Conservation (phyloP, 1,140 invertebrate species). For the Gonatopus flavifemur region DNA sequence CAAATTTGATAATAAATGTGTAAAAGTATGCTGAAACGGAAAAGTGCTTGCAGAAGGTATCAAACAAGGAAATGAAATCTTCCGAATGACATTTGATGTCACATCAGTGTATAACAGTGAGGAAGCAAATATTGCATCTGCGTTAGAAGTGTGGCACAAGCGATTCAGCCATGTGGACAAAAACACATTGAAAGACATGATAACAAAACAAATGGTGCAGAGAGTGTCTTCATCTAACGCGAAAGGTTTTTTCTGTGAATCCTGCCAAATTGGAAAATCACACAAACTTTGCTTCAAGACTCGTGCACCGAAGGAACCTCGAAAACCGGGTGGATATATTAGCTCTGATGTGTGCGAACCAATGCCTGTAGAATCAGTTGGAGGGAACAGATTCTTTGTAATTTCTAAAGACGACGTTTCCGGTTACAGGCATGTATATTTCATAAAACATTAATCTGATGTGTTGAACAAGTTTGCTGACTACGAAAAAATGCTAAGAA, state of each 20-base stretch:
- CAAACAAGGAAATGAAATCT: conserved; percentile 10
- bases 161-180: too few species aligned
- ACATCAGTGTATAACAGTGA: not conserved
- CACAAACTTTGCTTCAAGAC: not conserved
- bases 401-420: not conserved
- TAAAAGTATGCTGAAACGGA: conserved; percentile 1
- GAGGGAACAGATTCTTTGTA: not conserved
- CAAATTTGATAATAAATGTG: not conserved
- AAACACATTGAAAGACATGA: too few species aligned
- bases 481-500: conserved; percentile 39
- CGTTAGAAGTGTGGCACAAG: too few species aligned
- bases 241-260: not conserved
- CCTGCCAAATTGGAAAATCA: not conserved
- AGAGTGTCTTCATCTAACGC: not conserved
- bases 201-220: not conserved
- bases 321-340: not conserved
- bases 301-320: not conserved
- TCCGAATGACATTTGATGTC: conserved; percentile 5
- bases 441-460: conserved; percentile 19
- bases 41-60: conserved; percentile 19
- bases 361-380: conserved; percentile 24
- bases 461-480: conserved; percentile 40
- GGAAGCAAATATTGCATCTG: not conserved
- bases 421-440: not conserved
- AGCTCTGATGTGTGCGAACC: conserved; percentile 5